These are phyloP conservation scores for Lophius americanus DNA, from an alignment of 2,797 vertebrate species.

Conservation along the genomic window DNA sequence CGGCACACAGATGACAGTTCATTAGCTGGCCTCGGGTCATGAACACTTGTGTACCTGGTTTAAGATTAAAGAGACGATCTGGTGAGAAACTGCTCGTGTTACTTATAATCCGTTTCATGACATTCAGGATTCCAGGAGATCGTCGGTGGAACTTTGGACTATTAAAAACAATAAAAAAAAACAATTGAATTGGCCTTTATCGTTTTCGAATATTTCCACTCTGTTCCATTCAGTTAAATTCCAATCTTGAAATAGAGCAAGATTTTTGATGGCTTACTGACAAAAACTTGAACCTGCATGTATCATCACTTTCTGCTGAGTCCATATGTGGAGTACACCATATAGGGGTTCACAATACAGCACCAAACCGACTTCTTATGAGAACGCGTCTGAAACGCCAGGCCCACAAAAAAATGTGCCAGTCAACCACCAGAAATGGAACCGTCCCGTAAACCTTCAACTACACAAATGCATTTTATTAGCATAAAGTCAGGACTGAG, in stretches of 20 bases:
- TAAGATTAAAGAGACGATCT: constrained; percentile 3
- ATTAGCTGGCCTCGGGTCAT: constrained; percentile 99
- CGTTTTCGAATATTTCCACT: background rate
- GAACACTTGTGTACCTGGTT: constrained; percentile 92
- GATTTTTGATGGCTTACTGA: constrained; percentile 17
- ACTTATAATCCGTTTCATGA: too few species aligned
- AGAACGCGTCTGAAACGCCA: too few species aligned
- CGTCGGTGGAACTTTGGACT: too few species aligned
- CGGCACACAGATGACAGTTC: constrained; percentile 98
- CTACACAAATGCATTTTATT: too few species aligned
- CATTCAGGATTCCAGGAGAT: too few species aligned
- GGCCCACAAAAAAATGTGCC: too few species aligned
- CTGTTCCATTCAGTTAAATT: constrained; percentile 5
- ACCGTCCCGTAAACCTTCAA: too few species aligned
- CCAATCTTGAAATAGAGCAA: constrained; percentile 4
- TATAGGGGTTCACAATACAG: background rate
- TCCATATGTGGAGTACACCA: constrained; percentile 1
- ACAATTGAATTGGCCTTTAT: too few species aligned
- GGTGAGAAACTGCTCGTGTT: constrained; percentile 5
- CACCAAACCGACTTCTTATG: too few species aligned
- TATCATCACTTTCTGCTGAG: background rate
- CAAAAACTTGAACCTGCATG: background rate
- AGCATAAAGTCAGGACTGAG: too few species aligned
- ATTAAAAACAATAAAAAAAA: too few species aligned
- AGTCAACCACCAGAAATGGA: too few species aligned